Percentiles rank a stretch among this genome's conserved stretches.
These are phyloP conservation scores for Dynastes tityus DNA, from an alignment of 2,888 invertebrate species.

Conservation along the genomic window DNA sequence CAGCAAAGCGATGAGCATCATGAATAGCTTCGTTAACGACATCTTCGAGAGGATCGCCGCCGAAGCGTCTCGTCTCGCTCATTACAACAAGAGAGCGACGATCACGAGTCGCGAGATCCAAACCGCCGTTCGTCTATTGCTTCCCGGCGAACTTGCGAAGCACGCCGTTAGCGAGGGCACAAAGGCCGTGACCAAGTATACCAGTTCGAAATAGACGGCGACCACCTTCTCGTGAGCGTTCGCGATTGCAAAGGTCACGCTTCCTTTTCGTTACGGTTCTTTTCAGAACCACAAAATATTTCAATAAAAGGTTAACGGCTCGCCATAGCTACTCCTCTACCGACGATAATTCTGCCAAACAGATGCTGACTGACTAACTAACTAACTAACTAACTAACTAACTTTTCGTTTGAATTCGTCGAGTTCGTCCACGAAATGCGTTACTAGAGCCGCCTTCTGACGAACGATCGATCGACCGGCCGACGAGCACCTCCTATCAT, in stretches of 20 bases:
- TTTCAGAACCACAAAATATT: background rate
- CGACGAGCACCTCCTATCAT: no score
- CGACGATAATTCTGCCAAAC: no score
- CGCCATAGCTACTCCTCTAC: no score
- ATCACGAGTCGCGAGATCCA: conserved; percentile 81
- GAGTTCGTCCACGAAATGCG: no score
- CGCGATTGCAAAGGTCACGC: background rate
- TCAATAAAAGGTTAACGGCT: background rate
- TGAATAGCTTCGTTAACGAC: conserved; percentile 79
- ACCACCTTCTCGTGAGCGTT: background rate
- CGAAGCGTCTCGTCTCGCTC: conserved; percentile 78
- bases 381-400: no score
- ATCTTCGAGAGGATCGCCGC: conserved; percentile 81
- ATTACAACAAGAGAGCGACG: conserved; percentile 78
- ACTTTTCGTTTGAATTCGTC: no score
- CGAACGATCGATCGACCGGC: no score
- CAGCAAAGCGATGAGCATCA: conserved; percentile 70
- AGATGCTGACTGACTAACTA: no score
- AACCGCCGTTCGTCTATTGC: conserved; percentile 77
- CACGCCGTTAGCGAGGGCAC: conserved; percentile 68
- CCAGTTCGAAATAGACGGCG: conserved; percentile 56
- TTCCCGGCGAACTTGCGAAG: conserved; percentile 83
- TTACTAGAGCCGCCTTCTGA: no score
- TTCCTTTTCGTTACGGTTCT: background rate
- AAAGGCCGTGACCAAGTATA: conserved; percentile 58